Evolutionary conservation across 2,113 vertebrate species (phyloP), one percentile per base, ranked within the genome.

Genomic region (Microcebus ravelobensis): DNA sequence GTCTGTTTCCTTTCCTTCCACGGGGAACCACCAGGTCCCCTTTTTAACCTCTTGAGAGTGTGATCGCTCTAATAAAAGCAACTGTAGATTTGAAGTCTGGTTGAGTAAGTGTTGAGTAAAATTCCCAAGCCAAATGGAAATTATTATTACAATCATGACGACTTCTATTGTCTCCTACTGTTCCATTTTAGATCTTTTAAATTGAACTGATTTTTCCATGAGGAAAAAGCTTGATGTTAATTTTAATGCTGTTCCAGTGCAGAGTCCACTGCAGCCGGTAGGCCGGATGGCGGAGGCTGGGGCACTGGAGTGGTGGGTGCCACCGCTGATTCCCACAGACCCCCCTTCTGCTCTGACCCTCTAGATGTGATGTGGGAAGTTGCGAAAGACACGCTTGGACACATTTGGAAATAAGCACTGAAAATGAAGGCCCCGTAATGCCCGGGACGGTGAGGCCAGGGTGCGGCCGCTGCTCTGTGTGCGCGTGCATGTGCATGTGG

Each of bases 341-440:
- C n/a, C 25, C 3, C 59, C 59, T 29, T 4, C 36, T 13, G 18
- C 74, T 57, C 42, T 36, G 73, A 18, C 36, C 81, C 21, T 45
- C 39, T 12, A 6, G 67, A 65, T 10, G 31, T 3, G 55, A 52
- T 18, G 8, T 10, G 3, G 36, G 67, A 74, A 36, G 65, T 39
- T 31, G 14, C 6, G 42, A 81, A 97, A 87, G 52, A 96, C 97
- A 82, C 96, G 10, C 91, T 96, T 91, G 52, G 52, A 55, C 52
- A 55, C 97, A 68, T 96, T 93, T 95, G 98, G 96, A 91, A 76
- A 95, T 90, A 98, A 97, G 97, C 98, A 97, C 97, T 98, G 97
- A 98, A 94, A 98, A 90, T 94, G 92, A 97, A 98, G 55, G 52
- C 97, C 96, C 97, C 97, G 97, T 96, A 93, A 67, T 0, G n/a